phyloP scores from a whole-genome alignment of 2,888 invertebrate genomes.

The Odontomyia ornata region DNA sequence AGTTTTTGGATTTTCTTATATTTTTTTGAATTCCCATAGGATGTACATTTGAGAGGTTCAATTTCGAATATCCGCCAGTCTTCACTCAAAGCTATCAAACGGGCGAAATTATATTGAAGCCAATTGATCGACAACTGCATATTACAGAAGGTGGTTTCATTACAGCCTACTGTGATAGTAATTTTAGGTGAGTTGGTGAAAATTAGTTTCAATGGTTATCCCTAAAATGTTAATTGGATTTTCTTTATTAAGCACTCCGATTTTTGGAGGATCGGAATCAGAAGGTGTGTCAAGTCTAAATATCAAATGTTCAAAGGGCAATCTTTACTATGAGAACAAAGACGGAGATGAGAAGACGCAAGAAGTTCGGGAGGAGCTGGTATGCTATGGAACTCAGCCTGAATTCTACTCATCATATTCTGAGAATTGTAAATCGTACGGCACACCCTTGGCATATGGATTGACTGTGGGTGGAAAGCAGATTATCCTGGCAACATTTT shows the following conservation, averaged over 20 bases:
- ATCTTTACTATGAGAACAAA: not conserved
- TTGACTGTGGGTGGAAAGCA: not conserved
- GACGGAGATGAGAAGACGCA: not conserved
- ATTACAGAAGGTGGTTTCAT: constrained; percentile 21
- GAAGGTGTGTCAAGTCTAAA: not conserved
- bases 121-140: not conserved
- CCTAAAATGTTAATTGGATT: not conserved
- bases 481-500: not conserved
- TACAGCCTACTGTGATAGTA: constrained; percentile 28
- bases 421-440: not conserved
- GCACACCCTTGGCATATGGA: not conserved
- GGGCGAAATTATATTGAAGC: constrained; percentile 1
- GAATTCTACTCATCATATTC: not conserved
- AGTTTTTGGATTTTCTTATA: not conserved
- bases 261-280: not conserved
- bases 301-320: constrained; percentile 6
- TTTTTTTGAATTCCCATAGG: not conserved
- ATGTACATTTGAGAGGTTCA: not conserved
- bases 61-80: constrained; percentile 28
- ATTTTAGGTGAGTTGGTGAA: constrained; percentile 18
- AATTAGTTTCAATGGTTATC: not conserved
- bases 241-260: not conserved
- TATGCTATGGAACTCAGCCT: constrained; percentile 28
- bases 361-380: not conserved
- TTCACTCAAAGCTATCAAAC: not conserved